Percentiles rank a stretch among this genome's conserved stretches.
Conservation (phyloP, 2,797 vertebrate genomes). For the Huso huso region DNA sequence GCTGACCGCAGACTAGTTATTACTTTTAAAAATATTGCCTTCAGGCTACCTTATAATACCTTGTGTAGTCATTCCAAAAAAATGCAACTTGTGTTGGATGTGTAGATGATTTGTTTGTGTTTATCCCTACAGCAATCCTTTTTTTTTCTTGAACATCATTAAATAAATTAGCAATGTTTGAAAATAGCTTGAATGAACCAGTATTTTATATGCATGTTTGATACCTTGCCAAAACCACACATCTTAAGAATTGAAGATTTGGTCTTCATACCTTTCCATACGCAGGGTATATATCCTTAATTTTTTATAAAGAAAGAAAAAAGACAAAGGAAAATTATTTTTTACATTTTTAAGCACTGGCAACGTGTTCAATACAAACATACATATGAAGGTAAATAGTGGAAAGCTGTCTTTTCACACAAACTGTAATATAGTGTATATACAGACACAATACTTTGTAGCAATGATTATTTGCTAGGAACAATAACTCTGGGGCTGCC, state of each 20-base stretch:
- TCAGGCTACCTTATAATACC: slow-evolving; percentile 48
- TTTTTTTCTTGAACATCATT: slow-evolving; percentile 14
- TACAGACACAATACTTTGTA: too few relatives aligned
- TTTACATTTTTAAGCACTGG: too few relatives aligned
- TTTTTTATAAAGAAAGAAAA: too few relatives aligned
- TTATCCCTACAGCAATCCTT: slow-evolving; percentile 33
- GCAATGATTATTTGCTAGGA: too few relatives aligned
- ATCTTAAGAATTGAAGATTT: neutral
- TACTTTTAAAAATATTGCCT: slow-evolving; percentile 39
- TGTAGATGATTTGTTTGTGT: slow-evolving; percentile 34
- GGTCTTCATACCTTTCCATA: too few relatives aligned
- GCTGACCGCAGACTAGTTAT: slow-evolving; percentile 47
- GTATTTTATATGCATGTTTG: neutral
- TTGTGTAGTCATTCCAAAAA: slow-evolving; percentile 42
- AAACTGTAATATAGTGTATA: too few relatives aligned
- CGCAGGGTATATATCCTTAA: too few relatives aligned
- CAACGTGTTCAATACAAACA: too few relatives aligned
- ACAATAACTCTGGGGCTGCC: too few relatives aligned
- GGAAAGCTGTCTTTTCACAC: too few relatives aligned
- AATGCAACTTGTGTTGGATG: slow-evolving; percentile 34
- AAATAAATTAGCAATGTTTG: neutral
- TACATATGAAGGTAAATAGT: too few relatives aligned
- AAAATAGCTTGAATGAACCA: neutral
- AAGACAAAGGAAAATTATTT: too few relatives aligned
- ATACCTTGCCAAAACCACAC: neutral